A percentile compares a stretch with the other conserved stretches of the same genome.
Conservation (phyloP, 2,888 invertebrate species). For the Criorhina ranunculi region DNA sequence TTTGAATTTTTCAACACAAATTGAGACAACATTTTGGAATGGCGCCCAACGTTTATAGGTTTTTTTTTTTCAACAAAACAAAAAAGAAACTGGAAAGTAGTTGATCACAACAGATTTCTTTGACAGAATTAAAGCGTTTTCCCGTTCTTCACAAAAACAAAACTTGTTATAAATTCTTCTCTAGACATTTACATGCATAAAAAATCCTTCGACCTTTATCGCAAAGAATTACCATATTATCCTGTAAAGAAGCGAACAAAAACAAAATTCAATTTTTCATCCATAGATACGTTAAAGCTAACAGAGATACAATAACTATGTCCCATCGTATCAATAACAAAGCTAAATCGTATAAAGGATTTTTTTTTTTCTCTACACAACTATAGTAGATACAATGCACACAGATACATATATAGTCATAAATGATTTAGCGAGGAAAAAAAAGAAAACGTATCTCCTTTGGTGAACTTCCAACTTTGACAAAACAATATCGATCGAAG, state of each 20-base stretch:
- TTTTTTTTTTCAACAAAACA: no score
- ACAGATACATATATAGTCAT: not conserved
- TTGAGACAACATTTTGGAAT: no score
- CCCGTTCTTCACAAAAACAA: conserved; percentile 1
- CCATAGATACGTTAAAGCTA: not conserved
- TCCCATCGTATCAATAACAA: not conserved
- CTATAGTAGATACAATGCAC: not conserved
- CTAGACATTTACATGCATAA: not conserved
- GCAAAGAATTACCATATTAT: conserved; percentile 29
- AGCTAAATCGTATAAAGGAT: conserved; percentile 5
- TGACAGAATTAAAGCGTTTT: conserved; percentile 14
- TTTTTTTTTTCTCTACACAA: not conserved
- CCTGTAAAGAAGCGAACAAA: conserved; percentile 24
- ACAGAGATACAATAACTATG: conserved; percentile 10
- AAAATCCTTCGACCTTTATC: conserved; percentile 28
- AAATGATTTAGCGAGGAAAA: no score
- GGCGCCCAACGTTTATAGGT: no score
- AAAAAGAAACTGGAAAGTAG: no score
- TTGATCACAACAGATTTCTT: not conserved
- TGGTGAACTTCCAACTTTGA: conserved; percentile 22
- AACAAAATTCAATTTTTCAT: not conserved
- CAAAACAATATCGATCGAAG: conserved; percentile 35
- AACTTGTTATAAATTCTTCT: conserved; percentile 23
- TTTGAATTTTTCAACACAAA: no score
- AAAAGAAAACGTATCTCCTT: conserved; percentile 1